These are phyloP conservation scores for Myrmecophaga tridactyla DNA, from an alignment of 2,113 vertebrate species.

Conservation along the genomic window DNA sequence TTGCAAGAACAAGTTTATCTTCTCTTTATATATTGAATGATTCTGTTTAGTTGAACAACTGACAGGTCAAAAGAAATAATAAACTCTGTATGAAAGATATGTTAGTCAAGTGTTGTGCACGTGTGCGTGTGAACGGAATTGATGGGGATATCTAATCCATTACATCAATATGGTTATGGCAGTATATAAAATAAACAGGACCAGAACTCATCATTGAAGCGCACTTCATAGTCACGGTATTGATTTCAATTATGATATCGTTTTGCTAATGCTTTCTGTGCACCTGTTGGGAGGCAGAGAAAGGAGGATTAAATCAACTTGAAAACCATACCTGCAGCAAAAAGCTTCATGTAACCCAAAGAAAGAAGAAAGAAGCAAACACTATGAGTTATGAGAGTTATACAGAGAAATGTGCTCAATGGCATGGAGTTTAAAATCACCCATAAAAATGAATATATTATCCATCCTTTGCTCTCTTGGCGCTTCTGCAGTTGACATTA, in stretches of 20 bases:
- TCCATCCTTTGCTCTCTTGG: neutral
- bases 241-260: slow-evolving; percentile 65
- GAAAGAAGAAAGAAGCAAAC: slow-evolving; percentile 30
- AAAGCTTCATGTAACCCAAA: neutral
- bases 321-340: neutral
- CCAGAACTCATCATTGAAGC: slow-evolving; percentile 33
- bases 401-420: slow-evolving; percentile 48
- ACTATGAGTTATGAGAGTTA: neutral
- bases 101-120: neutral
- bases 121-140: neutral
- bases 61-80: neutral
- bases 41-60: neutral
- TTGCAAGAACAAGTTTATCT: neutral
- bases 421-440: slow-evolving; percentile 2
- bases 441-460: slow-evolving; percentile 48
- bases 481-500: slow-evolving; percentile 57
- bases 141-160: neutral
- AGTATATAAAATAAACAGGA: neutral
- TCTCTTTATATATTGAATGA: neutral
- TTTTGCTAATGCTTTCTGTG: slow-evolving; percentile 44
- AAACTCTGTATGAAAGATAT: slow-evolving; percentile 11
- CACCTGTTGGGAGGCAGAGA: neutral
- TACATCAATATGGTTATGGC: neutral
- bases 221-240: neutral
- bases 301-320: slow-evolving; percentile 37